Base-by-base conservation (phyloP, 2,888 invertebrate genomes). In the Himalopsyche japonica region DNA sequence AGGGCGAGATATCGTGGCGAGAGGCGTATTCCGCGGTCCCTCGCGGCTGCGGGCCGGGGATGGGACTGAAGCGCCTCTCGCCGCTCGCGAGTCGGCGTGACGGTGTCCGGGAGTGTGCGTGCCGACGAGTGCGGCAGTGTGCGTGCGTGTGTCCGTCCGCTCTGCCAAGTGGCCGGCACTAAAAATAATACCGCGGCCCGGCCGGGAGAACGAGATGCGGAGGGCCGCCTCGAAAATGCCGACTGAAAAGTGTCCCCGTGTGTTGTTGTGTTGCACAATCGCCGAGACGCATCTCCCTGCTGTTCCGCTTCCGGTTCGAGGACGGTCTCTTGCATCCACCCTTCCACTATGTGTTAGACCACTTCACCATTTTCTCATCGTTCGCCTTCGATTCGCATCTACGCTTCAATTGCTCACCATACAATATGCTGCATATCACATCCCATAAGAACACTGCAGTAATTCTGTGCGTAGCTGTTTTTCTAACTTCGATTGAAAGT, bases 91-190 rank as follows among this genome's bases (percentile, higher is more conserved):
- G 87, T 87, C 85, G 86, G 84, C 82, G 81, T 43, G 79, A 77
- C 76, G 79, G 79, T 70, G 70, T 20, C 79, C 80, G 80, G 80
- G 79, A 37, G 70, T 80, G 79, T 80, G 79, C 76, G 70, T 80
- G 79, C 79, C 86, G 82, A 87, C 84, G 81, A 80, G 86, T 77
- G 88, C 82, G 83, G 87, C 84, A 85, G 82, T 92, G 91, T 91
- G 92, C 91, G 90, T 92, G 91, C 70, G 70, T 70, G 70, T 70
- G 70, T 70, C 70, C 70, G 70, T 70, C 70, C 70, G 70, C 70
- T 70, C 92, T 93, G 93, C 93, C 93, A 93, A 94, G 93, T 93
- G 93, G 93, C 93, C 93, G 92, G 92, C 91, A 93, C 94, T 94
- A 94, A 94, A 94, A 94, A 94, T 43, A 43, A 43, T 94, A 94